Evolutionary conservation across 2,797 vertebrate species (phyloP).

Genomic region (Oceanodroma leucorhoa): DNA sequence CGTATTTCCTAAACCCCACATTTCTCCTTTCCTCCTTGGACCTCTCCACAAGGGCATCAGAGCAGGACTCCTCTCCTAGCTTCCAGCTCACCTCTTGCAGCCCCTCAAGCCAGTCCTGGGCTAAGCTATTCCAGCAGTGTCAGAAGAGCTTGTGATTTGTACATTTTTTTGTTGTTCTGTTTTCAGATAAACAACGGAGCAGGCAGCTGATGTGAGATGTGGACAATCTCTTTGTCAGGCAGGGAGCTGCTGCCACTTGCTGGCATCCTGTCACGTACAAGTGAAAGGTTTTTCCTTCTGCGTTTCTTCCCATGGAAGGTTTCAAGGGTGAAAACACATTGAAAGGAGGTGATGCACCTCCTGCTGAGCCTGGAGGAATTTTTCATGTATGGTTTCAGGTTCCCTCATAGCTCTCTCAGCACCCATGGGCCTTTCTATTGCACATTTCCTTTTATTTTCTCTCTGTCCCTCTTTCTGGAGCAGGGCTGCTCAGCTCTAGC

Average conservation of each 20-base stretch:
- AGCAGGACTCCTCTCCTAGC: not conserved
- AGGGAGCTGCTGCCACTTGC: slow-evolving; percentile 58
- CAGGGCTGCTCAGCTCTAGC: not conserved
- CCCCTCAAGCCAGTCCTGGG: not conserved
- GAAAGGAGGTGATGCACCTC: not conserved
- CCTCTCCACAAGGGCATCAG: not conserved
- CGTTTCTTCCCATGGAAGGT: not conserved
- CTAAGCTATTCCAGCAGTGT: not conserved
- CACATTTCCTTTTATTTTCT: not conserved
- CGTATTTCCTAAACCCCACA: not conserved
- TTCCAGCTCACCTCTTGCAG: not conserved
- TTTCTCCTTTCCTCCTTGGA: not conserved
- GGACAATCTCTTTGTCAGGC: not conserved
- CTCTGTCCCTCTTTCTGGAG: not conserved
- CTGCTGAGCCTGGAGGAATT: not conserved
- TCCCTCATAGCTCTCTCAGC: not conserved
- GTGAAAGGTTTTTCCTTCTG: not conserved
- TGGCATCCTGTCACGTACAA: slow-evolving; percentile 10
- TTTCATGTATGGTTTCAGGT: not conserved
- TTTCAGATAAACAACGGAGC: not conserved
- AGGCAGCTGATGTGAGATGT: not conserved
- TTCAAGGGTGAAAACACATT: not conserved
- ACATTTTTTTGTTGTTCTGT: not conserved
- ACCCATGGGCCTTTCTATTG: not conserved
- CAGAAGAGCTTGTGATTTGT: not conserved